Conservation (phyloP, 2,797 vertebrate species). For the Sebastes variabilis region DNA sequence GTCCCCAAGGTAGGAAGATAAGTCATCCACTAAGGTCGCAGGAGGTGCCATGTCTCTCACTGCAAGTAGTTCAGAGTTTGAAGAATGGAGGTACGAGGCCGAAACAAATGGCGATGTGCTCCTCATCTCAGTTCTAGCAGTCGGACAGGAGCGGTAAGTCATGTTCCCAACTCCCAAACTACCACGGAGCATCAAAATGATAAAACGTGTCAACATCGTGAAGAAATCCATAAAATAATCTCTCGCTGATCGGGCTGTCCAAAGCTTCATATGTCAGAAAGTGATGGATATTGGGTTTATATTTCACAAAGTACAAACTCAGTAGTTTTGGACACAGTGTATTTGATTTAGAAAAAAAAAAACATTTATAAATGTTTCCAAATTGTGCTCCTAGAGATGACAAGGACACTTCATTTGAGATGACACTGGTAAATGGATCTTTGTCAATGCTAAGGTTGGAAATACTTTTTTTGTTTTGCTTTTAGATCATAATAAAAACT, state of each 20-base stretch:
- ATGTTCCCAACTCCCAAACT: constrained; percentile 34
- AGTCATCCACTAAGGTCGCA: constrained; percentile 72
- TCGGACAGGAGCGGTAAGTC: constrained; percentile 33
- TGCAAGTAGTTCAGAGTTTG: constrained; percentile 61
- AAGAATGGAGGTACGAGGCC: constrained; percentile 55
- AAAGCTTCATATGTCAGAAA: background rate
- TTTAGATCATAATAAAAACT: no score
- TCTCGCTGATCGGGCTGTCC: constrained; percentile 31
- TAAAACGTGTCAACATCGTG: constrained; percentile 27
- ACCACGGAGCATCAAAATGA: constrained; percentile 37
- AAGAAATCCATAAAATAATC: constrained; percentile 57
- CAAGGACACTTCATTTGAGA: no score
- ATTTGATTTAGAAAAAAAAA: no score
- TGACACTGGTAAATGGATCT: no score
- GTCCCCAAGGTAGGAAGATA: constrained; percentile 68
- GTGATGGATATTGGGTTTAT: constrained; percentile 20
- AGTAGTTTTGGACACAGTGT: background rate
- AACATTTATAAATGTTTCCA: background rate
- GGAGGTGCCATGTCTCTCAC: constrained; percentile 66
- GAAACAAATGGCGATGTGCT: constrained; percentile 41
- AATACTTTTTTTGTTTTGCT: no score
- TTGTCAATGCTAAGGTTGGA: no score
- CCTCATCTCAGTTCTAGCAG: constrained; percentile 21
- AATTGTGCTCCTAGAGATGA: no score
- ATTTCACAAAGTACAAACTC: constrained; percentile 24